These are phyloP conservation scores for Chrysolina americana DNA, from an alignment of 2,888 invertebrate genomes.

Conservation along the genomic window DNA sequence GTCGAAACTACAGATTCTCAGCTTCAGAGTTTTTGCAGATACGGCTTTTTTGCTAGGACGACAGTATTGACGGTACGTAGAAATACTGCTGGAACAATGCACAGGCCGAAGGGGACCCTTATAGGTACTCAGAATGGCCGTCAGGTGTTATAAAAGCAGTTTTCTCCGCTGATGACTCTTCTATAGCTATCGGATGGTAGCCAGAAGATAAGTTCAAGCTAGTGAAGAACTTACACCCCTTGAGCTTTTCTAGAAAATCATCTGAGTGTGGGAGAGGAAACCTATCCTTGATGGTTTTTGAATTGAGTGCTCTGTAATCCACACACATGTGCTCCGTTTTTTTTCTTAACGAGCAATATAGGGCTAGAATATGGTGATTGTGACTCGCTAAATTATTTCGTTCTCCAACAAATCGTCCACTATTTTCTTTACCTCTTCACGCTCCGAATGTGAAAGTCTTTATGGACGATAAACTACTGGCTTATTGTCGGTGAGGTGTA, in stretches of 20 bases:
- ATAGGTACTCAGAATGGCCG: constrained; percentile 50
- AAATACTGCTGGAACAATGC: constrained; percentile 49
- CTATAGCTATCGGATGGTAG: constrained; percentile 60
- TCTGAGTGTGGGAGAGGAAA: constrained; percentile 61
- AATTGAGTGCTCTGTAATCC: constrained; percentile 60
- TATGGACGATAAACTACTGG: constrained; percentile 57
- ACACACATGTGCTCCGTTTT: constrained; percentile 56
- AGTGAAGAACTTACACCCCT: constrained; percentile 55
- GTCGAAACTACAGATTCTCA: no score
- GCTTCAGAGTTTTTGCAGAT: no score
- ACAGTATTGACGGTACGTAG: constrained; percentile 44
- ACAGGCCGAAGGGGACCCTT: constrained; percentile 39
- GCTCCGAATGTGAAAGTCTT: constrained; percentile 52
- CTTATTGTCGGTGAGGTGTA: constrained; percentile 55
- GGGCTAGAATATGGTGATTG: constrained; percentile 55
- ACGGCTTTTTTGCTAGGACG: no score
- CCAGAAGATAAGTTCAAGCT: constrained; percentile 59
- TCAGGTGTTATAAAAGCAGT: constrained; percentile 62
- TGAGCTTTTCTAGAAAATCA: constrained; percentile 59
- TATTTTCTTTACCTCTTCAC: constrained; percentile 49
- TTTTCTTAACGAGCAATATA: constrained; percentile 48
- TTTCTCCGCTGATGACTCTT: constrained; percentile 53
- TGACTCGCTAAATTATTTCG: constrained; percentile 54
- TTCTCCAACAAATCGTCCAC: constrained; percentile 49
- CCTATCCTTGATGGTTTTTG: constrained; percentile 57